These are phyloP conservation scores for Megalurothrips usitatus DNA, from an alignment of 2,888 invertebrate genomes.

Conservation along the genomic window DNA sequence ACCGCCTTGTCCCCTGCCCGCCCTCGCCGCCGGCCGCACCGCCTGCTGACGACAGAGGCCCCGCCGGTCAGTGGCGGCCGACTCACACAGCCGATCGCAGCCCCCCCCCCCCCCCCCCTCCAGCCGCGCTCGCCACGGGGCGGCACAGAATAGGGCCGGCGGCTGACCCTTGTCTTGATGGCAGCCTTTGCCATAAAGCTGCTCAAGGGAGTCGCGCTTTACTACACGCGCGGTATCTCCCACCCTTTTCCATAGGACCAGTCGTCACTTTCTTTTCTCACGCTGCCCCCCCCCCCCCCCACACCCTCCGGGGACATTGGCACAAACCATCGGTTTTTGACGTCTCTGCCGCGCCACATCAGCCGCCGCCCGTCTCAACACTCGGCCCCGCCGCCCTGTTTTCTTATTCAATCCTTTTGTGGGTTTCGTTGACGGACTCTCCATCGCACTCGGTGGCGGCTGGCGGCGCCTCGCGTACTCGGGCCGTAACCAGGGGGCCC, in stretches of 20 bases:
- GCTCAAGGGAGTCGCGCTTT: conserved; percentile 1
- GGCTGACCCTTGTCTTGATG: conserved; percentile 8
- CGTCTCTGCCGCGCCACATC: neutral
- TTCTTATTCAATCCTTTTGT: neutral
- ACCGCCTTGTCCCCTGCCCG: neutral
- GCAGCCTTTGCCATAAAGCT: neutral
- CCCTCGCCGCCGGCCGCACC: neutral
- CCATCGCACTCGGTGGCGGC: neutral
- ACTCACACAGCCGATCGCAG: too few relatives aligned
- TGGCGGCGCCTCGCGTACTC: neutral
- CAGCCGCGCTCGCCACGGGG: too few relatives aligned
- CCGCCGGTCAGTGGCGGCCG: neutral
- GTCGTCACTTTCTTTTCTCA: neutral
- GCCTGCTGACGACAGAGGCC: neutral
- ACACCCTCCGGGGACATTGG: neutral
- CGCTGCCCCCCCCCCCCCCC: neutral
- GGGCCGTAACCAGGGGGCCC: too few relatives aligned
- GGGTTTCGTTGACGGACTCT: neutral
- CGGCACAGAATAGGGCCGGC: neutral
- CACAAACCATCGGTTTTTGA: conserved; percentile 2
- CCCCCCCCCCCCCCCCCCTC: too few relatives aligned
- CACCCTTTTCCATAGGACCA: neutral
- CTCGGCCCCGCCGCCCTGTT: neutral
- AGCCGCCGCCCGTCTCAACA: neutral
- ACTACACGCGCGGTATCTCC: neutral